Conservation (phyloP, 2,888 invertebrate species). For the Psylliodes chrysocephalus region DNA sequence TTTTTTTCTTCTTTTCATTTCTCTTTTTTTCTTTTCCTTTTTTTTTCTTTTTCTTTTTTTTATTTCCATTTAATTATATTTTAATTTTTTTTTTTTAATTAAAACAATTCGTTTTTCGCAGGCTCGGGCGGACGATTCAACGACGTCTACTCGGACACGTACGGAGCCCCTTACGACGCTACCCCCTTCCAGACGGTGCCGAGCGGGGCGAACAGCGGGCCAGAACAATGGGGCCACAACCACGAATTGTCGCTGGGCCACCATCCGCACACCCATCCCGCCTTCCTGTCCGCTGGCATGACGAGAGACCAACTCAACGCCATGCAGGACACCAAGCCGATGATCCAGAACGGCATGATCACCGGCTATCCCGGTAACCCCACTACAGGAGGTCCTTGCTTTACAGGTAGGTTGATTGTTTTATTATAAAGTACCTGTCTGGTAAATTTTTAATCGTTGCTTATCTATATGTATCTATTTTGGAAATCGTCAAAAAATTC, state of each 20-base stretch:
- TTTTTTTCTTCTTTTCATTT: too few species aligned
- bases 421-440: too few species aligned
- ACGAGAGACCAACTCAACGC: conserved; percentile 57
- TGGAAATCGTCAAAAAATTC: too few species aligned
- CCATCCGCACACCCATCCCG: conserved; percentile 68
- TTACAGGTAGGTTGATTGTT: conserved; percentile 66
- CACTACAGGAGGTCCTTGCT: conserved; percentile 71
- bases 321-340: conserved; percentile 63
- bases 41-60: too few species aligned
- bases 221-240: conserved; percentile 61
- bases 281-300: conserved; percentile 64
- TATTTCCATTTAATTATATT: too few species aligned
- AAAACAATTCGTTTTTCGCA: conserved; percentile 35
- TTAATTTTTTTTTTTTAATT: too few species aligned
- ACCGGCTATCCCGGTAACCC: conserved; percentile 67
- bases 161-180: conserved; percentile 71
- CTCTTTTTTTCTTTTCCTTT: too few species aligned
- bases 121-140: conserved; percentile 65
- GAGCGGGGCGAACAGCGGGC: conserved; percentile 60
- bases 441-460: too few species aligned
- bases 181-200: conserved; percentile 79
- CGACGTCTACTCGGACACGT: conserved; percentile 68
- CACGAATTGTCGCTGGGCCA: conserved; percentile 60
- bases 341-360: conserved; percentile 71
- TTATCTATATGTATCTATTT: too few species aligned